Base-by-base conservation (phyloP, 1,140 invertebrate species). In the Sweltsa coloradensis region DNA sequence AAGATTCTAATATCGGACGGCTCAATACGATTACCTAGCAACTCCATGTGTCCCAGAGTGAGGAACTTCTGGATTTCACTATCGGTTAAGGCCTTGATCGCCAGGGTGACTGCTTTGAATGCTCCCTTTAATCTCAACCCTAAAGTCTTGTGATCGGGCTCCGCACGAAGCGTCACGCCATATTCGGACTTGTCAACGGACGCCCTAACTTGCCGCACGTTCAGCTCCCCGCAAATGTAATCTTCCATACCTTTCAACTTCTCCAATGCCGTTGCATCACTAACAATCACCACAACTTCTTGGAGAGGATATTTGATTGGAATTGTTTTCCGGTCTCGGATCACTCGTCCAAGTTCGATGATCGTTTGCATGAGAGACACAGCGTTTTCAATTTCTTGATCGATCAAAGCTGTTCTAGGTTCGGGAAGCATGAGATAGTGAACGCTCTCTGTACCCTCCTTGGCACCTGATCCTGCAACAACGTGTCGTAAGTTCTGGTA, bases 251-350 rank as follows among this genome's bases (percentile, higher is more conserved):
- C 79, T 29, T 77, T 64, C 1, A 98, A 72, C 58, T 96, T 89
- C n/a, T 84, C 66, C 26, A 97, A 67, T 53, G 84, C 81, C 22
- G 79, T 63, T 27, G 69, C 57, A 57, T 96, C 85, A 54, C 89
- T 83, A 61, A 97, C 85, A 52, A 99, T 91, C 5, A 98, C 82
- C 22, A 98, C 83, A 42, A 98, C 78, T 72, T 98, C 94, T 14
- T 88, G 90, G 40, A 99, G 65, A 0, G 97, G 97, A 71, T 97
- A 97, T 69, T 79, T 98, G 0, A 96, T 74, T 0, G 95, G 94
- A 45, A 97, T 75, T 1, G 87, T 95, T 64, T 90, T 89, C 25
- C 93, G 74, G 60, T 99, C 96, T 43, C 97, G 70, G 37, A 97
- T 69, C 7, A 97, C 78, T 52, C 97, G 75, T 5, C 93, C 95